Base-by-base conservation (phyloP, 2,797 vertebrate species). In the Chaunax sp. region DNA sequence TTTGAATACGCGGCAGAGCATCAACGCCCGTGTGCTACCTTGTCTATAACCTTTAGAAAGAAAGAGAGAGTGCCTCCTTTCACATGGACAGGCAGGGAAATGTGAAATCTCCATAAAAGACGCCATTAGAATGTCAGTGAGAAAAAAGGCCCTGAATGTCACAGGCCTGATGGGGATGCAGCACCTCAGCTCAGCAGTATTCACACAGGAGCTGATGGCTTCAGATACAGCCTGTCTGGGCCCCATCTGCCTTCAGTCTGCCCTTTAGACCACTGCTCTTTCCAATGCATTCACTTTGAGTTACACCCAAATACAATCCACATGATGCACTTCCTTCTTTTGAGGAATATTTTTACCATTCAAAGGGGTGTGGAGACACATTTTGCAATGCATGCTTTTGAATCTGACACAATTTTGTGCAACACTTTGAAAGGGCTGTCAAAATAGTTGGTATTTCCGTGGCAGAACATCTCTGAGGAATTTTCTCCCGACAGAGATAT, bases 101-200 rank as follows among this genome's bases (percentile, higher is more conserved):
- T 83, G 71, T 85, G 84, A 85, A 88, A 88, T 90, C 87, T 83
- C 81, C 72, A 81, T 83, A 77, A 84, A 78, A 80, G 76, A 84
- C 68, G 84, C 76, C 64, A 84, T 88, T 84, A 81, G 75, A 87
- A 90, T 85, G 87, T 86, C 87, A 87, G 68, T 55, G 68, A 73
- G 72, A 62, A 59, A 54, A 78, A 80, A 77, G 70, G 74, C 46
- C 62, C 45, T 84, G 82, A 90, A 90, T 89, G 85, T 89, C 89
- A 86, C 40, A 0, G 55, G 33, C 55, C 75, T 85, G 87, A 81
- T 66, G 85, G 79, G 77, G 76, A 81, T 25, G 65, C 69, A 13
- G 69, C 72, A 60, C 62, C 77, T 78, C 55, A 46, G 59, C 80
- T 64, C 66, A 44, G 59, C 44, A 41, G 58, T 52, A 66, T 74